Evolutionary conservation across 1,140 invertebrate genomes (phyloP).

Genomic region (Drosophila chauvacae): DNA sequence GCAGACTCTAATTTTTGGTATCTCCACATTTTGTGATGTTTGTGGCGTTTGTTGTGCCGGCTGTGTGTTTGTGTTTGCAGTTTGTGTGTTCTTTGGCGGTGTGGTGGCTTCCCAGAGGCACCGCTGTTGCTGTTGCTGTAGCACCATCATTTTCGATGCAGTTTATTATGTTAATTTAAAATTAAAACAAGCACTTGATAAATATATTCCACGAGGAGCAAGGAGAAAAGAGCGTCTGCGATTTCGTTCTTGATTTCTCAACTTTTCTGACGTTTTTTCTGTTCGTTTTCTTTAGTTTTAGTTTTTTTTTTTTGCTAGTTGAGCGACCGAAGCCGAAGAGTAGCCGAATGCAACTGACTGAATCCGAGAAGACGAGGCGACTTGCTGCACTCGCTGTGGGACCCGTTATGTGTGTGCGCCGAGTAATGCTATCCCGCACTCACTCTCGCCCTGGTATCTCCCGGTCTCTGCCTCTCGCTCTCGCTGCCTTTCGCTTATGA

Average conservation of each 20-base stretch:
- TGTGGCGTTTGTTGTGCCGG: constrained; percentile 29
- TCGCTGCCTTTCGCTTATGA: constrained; percentile 36
- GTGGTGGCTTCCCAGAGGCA: constrained; percentile 54
- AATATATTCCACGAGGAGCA: constrained; percentile 11
- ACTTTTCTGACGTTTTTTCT: constrained; percentile 4
- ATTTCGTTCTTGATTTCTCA: constrained; percentile 10
- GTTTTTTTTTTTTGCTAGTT: constrained; percentile 3
- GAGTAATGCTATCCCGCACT: constrained; percentile 13
- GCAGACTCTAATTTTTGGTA: constrained; percentile 26
- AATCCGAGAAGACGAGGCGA: constrained; percentile 17
- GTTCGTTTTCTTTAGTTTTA: constrained; percentile 1
- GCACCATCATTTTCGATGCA: constrained; percentile 66
- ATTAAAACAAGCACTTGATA: constrained; percentile 25
- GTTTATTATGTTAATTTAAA: constrained; percentile 20
- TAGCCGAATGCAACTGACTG: constrained; percentile 70
- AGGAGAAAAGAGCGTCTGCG: constrained; percentile 4
- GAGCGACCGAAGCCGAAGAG: constrained; percentile 39
- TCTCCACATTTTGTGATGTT: constrained; percentile 9
- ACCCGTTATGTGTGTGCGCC: constrained; percentile 40
- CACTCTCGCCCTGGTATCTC: neutral
- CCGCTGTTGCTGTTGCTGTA: constrained; percentile 69
- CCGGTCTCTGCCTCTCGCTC: constrained; percentile 1
- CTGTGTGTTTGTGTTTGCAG: constrained; percentile 35
- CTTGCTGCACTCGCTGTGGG: constrained; percentile 46
- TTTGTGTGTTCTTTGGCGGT: constrained; percentile 9